Evolutionary conservation across 2,797 vertebrate species (phyloP).

Genomic region (Denticeps clupeoides): DNA sequence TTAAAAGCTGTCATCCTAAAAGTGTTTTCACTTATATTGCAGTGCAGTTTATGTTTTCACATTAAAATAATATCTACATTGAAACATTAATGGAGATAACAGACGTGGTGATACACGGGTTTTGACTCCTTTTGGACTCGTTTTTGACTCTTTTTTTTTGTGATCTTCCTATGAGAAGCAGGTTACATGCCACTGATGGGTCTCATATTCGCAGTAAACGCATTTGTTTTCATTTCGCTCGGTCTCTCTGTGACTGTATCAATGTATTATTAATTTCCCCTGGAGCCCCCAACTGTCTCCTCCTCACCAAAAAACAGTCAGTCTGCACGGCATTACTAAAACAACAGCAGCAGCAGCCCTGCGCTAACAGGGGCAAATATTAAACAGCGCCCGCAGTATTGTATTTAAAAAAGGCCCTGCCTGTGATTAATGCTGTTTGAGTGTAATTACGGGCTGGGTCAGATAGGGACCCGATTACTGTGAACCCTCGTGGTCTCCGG

Average conservation of each 20-base stretch:
- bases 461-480: too few relatives aligned
- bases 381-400: conserved; percentile 12
- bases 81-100: too few relatives aligned
- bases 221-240: conserved; percentile 23
- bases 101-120: too few relatives aligned
- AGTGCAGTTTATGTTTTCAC: background rate
- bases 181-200: background rate
- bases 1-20: background rate
- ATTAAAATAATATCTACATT: background rate
- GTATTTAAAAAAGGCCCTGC: background rate
- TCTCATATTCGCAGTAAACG: conserved; percentile 12
- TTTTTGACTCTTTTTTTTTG: conserved; percentile 7
- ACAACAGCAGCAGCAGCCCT: conserved; percentile 20
- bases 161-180: conserved; percentile 6
- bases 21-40: background rate
- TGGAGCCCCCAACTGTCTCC: conserved; percentile 23
- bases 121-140: background rate
- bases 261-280: conserved; percentile 34
- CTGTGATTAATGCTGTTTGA: background rate
- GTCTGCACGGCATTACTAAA: conserved; percentile 26
- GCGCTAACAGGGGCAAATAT: conserved; percentile 19
- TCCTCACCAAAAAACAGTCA: conserved; percentile 15
- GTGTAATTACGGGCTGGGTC: background rate
- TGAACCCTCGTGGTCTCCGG: too few relatives aligned
- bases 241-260: conserved; percentile 18